These are phyloP conservation scores for Ectemnius cavifrons DNA, from an alignment of 2,888 invertebrate genomes.

Conservation along the genomic window DNA sequence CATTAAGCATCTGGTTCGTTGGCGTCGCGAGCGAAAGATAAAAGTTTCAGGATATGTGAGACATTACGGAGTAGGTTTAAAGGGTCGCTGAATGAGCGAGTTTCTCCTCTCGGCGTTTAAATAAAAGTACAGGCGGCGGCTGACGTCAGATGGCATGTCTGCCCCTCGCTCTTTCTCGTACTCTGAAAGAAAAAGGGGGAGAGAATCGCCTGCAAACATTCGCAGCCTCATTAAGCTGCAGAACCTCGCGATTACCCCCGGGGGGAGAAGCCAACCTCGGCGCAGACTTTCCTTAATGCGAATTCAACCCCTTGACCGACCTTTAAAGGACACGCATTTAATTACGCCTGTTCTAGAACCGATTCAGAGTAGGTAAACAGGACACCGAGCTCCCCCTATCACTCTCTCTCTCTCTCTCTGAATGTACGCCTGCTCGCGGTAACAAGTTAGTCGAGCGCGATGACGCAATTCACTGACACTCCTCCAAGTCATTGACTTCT, in stretches of 20 bases:
- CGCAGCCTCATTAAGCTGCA: constrained; percentile 8
- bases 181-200: background rate
- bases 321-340: constrained; percentile 7
- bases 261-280: background rate
- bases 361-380: background rate
- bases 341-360: background rate
- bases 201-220: background rate
- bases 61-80: background rate
- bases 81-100: constrained; percentile 2
- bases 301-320: background rate
- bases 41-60: background rate
- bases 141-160: constrained; percentile 2
- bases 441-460: too few relatives aligned
- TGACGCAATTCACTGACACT: too few relatives aligned
- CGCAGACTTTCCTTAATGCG: background rate
- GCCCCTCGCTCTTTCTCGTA: too few relatives aligned
- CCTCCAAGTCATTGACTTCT: too few relatives aligned
- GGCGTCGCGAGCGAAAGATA: background rate
- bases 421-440: too few relatives aligned
- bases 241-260: background rate
- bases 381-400: too few relatives aligned
- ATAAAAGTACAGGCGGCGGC: background rate
- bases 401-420: too few relatives aligned
- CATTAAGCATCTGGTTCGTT: too few relatives aligned
- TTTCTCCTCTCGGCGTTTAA: background rate